Conservation (phyloP, 2,797 vertebrate genomes). For the Argyrosomus regius region DNA sequence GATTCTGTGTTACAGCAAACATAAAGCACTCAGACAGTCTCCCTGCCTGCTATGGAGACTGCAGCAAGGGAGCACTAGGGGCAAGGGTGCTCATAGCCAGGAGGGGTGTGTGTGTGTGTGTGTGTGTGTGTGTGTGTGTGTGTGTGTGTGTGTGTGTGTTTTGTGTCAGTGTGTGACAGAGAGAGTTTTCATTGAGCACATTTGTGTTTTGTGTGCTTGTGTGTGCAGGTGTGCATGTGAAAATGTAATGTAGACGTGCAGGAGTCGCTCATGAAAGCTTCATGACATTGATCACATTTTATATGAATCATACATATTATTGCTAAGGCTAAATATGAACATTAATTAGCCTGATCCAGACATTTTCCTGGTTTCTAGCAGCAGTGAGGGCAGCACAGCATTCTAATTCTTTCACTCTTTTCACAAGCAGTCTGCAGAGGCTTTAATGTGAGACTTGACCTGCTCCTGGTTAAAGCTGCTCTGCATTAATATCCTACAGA, state of each 20-base stretch:
- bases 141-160: constrained; percentile 15
- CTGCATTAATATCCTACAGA: constrained; percentile 40
- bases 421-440: constrained; percentile 27
- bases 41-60: constrained; percentile 71
- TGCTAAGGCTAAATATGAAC: constrained; percentile 41
- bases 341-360: constrained; percentile 41
- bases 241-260: constrained; percentile 24
- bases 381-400: not conserved
- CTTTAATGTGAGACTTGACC: constrained; percentile 53
- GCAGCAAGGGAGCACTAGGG: constrained; percentile 76
- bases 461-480: constrained; percentile 51
- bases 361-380: constrained; percentile 4
- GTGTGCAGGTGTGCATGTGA: constrained; percentile 42
- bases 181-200: constrained; percentile 41
- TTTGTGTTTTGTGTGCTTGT: constrained; percentile 43
- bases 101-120: constrained; percentile 48
- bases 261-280: constrained; percentile 54
- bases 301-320: constrained; percentile 55
- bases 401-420: constrained; percentile 24
- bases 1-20: constrained; percentile 80
- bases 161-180: constrained; percentile 38
- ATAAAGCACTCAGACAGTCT: constrained; percentile 81
- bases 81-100: constrained; percentile 77
- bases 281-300: constrained; percentile 53
- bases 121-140: constrained; percentile 33